Evolutionary conservation across 2,113 vertebrate species (phyloP).

Genomic region (Papio anubis): DNA sequence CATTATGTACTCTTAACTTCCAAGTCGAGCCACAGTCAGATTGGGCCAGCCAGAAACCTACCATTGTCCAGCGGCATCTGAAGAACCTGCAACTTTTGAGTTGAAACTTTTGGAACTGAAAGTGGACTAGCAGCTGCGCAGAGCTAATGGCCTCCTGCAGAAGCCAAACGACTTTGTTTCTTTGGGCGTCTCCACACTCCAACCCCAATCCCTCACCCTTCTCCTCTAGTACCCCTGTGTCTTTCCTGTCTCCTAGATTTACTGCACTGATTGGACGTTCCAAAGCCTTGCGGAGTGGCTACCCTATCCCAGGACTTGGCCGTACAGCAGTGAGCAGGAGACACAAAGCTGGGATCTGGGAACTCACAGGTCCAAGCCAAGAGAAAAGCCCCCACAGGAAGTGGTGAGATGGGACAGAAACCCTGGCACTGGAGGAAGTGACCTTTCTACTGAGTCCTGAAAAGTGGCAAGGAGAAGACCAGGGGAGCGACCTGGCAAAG

Average conservation of each 20-base stretch:
- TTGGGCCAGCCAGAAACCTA: background rate
- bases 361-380: background rate
- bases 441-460: background rate
- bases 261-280: background rate
- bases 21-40: background rate
- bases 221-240: background rate
- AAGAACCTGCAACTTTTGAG: background rate
- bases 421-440: background rate
- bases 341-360: background rate
- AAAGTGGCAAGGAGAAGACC: background rate
- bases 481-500: no score
- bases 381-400: accelerated
- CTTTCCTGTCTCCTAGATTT: background rate
- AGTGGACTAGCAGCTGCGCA: accelerated
- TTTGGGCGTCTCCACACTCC: background rate
- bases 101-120: background rate
- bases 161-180: background rate
- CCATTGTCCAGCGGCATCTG: background rate
- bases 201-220: background rate
- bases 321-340: no score
- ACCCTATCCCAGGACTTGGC: no score
- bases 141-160: background rate
- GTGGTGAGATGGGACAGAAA: no score
- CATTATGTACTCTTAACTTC: background rate
- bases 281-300: background rate